Evolutionary conservation across 1,140 invertebrate genomes (phyloP).

Genomic region (Conus ventricosus): DNA sequence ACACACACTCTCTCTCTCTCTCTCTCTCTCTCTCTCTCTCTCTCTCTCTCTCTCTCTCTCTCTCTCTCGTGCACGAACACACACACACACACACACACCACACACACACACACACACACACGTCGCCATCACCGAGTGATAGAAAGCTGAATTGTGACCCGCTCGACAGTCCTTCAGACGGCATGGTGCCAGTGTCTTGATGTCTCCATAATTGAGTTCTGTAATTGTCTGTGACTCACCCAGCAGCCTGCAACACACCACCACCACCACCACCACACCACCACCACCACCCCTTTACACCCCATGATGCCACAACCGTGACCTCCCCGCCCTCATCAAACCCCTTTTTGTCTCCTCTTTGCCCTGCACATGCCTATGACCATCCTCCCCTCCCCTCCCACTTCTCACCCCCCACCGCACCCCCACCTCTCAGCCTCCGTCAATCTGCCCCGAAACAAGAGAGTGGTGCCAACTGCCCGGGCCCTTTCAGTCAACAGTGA

Average conservation of each 20-base stretch:
- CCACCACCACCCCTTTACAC: background rate
- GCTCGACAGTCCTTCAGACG: background rate
- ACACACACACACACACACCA: too few relatives aligned
- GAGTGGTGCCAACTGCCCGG: background rate
- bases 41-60: too few relatives aligned
- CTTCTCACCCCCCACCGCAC: background rate
- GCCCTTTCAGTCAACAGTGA: background rate
- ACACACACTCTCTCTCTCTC: too few relatives aligned
- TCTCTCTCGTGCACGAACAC: too few relatives aligned
- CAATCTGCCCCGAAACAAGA: background rate
- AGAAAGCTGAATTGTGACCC: background rate
- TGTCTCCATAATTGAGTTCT: conserved; percentile 17
- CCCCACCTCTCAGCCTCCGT: background rate
- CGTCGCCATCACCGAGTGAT: background rate
- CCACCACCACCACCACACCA: background rate
- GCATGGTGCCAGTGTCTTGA: conserved; percentile 3
- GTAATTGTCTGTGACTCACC: conserved; percentile 19
- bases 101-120: too few relatives aligned
- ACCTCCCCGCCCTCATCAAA: background rate
- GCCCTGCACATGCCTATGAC: background rate
- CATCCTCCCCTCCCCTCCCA: background rate
- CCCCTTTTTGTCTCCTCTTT: background rate
- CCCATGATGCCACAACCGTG: background rate
- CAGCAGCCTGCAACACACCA: background rate
- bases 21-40: too few relatives aligned